Percentiles rank a stretch among this genome's conserved stretches.
These are phyloP conservation scores for Tautogolabrus adspersus DNA, from an alignment of 2,113 vertebrate species.

Conservation along the genomic window DNA sequence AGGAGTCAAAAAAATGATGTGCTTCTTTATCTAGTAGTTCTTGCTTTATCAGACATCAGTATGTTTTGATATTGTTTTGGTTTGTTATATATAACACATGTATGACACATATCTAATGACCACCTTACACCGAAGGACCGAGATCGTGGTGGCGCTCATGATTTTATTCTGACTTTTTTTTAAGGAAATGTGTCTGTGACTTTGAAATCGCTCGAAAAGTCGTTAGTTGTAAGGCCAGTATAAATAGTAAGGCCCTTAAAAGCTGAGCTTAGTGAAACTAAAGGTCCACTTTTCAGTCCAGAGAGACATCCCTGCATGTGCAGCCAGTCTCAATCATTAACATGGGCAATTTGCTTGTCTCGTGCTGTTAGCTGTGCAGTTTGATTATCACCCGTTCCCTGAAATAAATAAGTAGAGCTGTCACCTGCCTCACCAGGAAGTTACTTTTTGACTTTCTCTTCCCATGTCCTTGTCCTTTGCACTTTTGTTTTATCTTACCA, in stretches of 20 bases:
- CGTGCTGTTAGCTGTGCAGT: slow-evolving; percentile 33
- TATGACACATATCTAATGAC: not conserved
- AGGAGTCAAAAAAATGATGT: too few species aligned
- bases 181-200: too few species aligned
- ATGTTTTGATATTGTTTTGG: not conserved
- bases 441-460: slow-evolving; percentile 9
- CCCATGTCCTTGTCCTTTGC: not conserved
- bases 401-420: slow-evolving; percentile 23
- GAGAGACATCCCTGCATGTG: not conserved
- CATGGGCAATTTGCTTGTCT: slow-evolving; percentile 26
- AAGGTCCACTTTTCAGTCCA: slow-evolving; percentile 17
- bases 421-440: slow-evolving; percentile 58
- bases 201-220: too few species aligned
- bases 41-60: too few species aligned
- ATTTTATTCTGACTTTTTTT: too few species aligned
- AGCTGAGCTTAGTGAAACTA: not conserved
- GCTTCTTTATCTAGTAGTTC: too few species aligned
- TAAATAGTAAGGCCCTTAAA: not conserved
- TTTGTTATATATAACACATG: not conserved
- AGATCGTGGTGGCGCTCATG: too few species aligned
- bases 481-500: not conserved
- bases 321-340: slow-evolving; percentile 54
- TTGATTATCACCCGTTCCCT: slow-evolving; percentile 43
- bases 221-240: too few species aligned
- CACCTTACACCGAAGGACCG: too few species aligned